These are phyloP conservation scores for Emydura subglobosa DNA, from an alignment of 2,113 vertebrate genomes.

Conservation along the genomic window DNA sequence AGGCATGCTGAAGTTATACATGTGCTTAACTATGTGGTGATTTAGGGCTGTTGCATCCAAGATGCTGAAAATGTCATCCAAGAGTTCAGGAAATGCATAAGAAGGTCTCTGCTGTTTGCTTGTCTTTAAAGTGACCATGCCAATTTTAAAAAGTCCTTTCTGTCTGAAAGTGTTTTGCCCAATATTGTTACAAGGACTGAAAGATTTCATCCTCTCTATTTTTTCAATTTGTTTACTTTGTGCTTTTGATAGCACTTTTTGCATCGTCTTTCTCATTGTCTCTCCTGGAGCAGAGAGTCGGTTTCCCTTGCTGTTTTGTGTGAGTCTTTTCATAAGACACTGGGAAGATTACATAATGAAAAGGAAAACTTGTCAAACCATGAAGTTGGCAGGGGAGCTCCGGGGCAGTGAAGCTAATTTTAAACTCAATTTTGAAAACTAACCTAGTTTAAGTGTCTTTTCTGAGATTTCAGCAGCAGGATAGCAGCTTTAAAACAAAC, in stretches of 20 bases:
- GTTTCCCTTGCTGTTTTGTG: not conserved
- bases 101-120: not conserved
- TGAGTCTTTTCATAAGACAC: not conserved
- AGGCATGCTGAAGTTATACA: not conserved
- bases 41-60: not conserved
- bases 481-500: not conserved
- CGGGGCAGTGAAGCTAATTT: not conserved
- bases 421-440: not conserved
- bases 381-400: not conserved
- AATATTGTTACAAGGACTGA: not conserved
- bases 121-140: not conserved
- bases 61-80: not conserved
- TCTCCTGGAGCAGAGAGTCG: not conserved
- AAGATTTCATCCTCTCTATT: not conserved
- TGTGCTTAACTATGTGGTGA: not conserved
- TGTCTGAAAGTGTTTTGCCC: not conserved
- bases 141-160: not conserved
- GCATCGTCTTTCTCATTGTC: not conserved
- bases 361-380: conserved; percentile 5
- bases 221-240: not conserved
- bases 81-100: not conserved
- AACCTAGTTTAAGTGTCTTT: not conserved
- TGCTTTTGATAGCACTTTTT: not conserved
- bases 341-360: not conserved
- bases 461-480: not conserved